Percentiles rank a stretch among this genome's conserved stretches.
phyloP scores from a whole-genome alignment of 2,797 vertebrate genomes.

The Holocentrus rufus region DNA sequence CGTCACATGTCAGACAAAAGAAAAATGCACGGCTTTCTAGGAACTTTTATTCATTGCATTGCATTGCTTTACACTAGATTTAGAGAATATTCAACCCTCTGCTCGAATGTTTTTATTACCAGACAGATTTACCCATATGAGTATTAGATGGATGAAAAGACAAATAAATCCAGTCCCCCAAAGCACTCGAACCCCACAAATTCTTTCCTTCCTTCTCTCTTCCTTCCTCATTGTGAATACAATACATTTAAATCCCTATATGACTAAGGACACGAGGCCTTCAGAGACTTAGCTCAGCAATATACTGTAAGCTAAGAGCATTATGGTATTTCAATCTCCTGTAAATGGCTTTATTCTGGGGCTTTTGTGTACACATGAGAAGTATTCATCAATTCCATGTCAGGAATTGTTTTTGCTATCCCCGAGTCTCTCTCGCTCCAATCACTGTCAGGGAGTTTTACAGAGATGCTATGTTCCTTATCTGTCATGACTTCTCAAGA shows the following conservation, averaged over 20 bases:
- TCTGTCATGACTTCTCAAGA: constrained; percentile 74
- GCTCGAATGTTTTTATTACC: constrained; percentile 42
- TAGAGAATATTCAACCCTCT: constrained; percentile 44
- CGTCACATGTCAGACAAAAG: constrained; percentile 29
- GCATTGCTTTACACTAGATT: constrained; percentile 49
- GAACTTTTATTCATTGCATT: constrained; percentile 40
- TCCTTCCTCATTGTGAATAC: constrained; percentile 57
- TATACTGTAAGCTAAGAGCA: constrained; percentile 60
- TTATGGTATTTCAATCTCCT: constrained; percentile 62
- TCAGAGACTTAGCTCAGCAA: constrained; percentile 61
- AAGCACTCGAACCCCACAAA: constrained; percentile 44
- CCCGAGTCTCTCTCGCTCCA: constrained; percentile 60
- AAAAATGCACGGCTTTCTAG: constrained; percentile 50
- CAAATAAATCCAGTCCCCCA: constrained; percentile 48
- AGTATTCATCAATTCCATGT: constrained; percentile 71
- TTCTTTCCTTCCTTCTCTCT: constrained; percentile 40
- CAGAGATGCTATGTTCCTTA: constrained; percentile 64
- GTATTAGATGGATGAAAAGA: constrained; percentile 33
- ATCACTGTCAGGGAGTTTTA: constrained; percentile 61
- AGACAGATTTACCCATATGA: constrained; percentile 28
- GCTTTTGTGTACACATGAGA: constrained; percentile 61
- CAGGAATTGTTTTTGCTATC: constrained; percentile 71
- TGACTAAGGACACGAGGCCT: constrained; percentile 62
- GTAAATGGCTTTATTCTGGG: constrained; percentile 54
- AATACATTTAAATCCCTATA: constrained; percentile 63